These are phyloP conservation scores for Spisula subtruncata DNA, from an alignment of 2,888 invertebrate species.

Conservation along the genomic window DNA sequence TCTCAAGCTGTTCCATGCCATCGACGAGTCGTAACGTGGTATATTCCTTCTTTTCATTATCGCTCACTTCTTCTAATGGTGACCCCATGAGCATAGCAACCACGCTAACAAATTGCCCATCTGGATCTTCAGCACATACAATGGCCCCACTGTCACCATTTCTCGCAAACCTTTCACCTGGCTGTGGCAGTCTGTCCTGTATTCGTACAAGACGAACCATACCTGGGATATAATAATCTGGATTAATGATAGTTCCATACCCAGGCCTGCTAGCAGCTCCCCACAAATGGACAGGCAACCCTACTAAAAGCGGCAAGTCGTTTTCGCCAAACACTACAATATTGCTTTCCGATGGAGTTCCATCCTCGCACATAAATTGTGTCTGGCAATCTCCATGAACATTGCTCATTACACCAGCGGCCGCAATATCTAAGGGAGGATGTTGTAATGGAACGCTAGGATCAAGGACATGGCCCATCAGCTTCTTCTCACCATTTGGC, in stretches of 20 bases:
- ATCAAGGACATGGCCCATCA: conserved; percentile 7
- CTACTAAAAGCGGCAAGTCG: conserved; percentile 10
- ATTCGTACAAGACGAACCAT: conserved; percentile 21
- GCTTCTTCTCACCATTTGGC: neutral
- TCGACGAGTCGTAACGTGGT: conserved; percentile 33
- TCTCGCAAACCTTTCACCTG: conserved; percentile 16
- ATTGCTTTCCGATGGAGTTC: neutral
- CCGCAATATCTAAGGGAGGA: conserved; percentile 23
- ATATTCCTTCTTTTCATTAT: conserved; percentile 17
- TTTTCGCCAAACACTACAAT: neutral
- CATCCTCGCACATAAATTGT: neutral
- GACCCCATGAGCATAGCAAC: conserved; percentile 50
- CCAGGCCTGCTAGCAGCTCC: conserved; percentile 47
- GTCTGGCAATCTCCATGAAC: neutral
- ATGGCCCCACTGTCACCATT: conserved; percentile 49
- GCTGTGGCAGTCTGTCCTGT: neutral
- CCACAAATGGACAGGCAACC: conserved; percentile 47
- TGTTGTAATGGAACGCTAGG: neutral
- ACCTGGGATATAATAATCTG: conserved; percentile 22
- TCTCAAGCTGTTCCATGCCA: conserved; percentile 27
- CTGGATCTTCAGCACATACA: conserved; percentile 47
- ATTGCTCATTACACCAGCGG: neutral
- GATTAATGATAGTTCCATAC: conserved; percentile 33
- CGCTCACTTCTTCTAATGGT: neutral
- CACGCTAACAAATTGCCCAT: conserved; percentile 39